A percentile compares a stretch with the other conserved stretches of the same genome.
These are phyloP conservation scores for Machaerirhynchus nigripectus DNA, from an alignment of 2,113 vertebrate genomes.

Conservation along the genomic window DNA sequence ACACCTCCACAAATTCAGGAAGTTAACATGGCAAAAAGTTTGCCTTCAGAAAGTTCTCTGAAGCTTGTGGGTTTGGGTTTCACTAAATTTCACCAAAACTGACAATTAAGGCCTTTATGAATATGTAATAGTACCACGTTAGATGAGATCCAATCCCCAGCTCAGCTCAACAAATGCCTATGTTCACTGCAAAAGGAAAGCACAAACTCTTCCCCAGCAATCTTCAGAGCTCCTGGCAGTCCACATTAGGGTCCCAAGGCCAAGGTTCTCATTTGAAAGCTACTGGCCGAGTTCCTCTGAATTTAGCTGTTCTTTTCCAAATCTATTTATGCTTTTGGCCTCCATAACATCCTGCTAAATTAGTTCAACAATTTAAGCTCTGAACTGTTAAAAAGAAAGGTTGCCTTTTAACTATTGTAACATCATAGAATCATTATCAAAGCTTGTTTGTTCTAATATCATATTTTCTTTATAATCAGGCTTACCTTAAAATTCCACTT, in stretches of 20 bases:
- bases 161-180: not conserved
- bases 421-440: not conserved
- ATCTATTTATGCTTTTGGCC: not conserved
- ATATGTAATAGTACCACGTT: not conserved
- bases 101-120: not conserved
- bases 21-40: not conserved
- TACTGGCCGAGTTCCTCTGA: not conserved
- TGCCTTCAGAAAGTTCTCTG: not conserved
- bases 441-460: not conserved
- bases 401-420: not conserved
- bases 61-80: not conserved
- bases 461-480: not conserved
- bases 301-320: not conserved
- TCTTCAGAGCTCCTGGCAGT: not conserved
- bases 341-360: not conserved
- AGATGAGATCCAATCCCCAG: not conserved
- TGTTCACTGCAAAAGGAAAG: fast-evolving
- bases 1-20: not conserved
- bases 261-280: not conserved
- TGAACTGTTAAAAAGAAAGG: not conserved
- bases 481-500: conserved; percentile 94
- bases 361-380: not conserved
- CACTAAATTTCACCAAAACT: not conserved
- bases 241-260: not conserved
- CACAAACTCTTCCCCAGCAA: not conserved